Evolutionary conservation across 2,113 vertebrate species (phyloP).

Genomic region (Tragelaphus imberbis): DNA sequence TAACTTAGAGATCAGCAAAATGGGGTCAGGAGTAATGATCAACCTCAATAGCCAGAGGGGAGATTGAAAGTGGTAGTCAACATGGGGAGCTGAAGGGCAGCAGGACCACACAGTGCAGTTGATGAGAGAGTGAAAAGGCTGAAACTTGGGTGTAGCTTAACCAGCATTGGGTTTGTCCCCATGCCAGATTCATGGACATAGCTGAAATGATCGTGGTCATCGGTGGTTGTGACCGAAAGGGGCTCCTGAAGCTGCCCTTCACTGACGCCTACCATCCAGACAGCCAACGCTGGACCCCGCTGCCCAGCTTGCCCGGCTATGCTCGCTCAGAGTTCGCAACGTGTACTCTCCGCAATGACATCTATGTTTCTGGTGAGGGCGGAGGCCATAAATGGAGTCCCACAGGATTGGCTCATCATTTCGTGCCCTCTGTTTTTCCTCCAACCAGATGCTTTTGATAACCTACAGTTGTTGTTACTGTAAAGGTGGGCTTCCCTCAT

Average conservation of each 20-base stretch:
- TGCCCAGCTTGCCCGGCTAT: slow-evolving; percentile 82
- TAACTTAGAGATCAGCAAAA: not conserved
- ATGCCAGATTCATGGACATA: slow-evolving; percentile 80
- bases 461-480: not conserved
- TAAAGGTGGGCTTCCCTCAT: not conserved
- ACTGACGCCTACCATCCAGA: slow-evolving; percentile 78
- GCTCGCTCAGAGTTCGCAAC: slow-evolving; percentile 84
- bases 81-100: not conserved
- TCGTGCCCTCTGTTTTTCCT: not conserved
- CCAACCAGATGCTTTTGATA: not conserved
- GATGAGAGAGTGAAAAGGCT: not conserved
- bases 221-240: slow-evolving; percentile 83
- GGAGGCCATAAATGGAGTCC: not conserved
- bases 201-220: slow-evolving; percentile 84
- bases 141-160: not conserved
- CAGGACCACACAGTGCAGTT: not conserved
- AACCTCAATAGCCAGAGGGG: not conserved
- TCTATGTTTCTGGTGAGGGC: slow-evolving; percentile 85
- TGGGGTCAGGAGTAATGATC: not conserved
- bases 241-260: slow-evolving; percentile 80
- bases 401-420: not conserved
- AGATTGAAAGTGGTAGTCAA: not conserved
- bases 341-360: slow-evolving; percentile 84
- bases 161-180: not conserved
- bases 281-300: slow-evolving; percentile 78